A percentile compares a stretch with the other conserved stretches of the same genome.
Conservation (phyloP, 2,888 invertebrate species). For the Hylaea fasciaria region DNA sequence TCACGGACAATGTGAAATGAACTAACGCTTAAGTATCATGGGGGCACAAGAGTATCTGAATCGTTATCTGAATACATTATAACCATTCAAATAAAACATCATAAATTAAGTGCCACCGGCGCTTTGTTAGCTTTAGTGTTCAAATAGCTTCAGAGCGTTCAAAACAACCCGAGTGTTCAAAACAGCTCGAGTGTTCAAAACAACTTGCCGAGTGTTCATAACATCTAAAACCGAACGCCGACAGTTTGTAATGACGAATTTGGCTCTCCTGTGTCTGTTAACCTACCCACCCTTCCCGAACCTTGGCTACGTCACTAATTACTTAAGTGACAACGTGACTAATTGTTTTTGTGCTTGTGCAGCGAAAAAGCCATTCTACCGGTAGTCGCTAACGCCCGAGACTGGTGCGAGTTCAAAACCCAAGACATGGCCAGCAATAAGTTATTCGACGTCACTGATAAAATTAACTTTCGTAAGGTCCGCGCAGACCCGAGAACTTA, state of each 20-base stretch:
- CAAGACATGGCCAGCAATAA: slow-evolving; percentile 61
- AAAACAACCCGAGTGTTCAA: too few relatives aligned
- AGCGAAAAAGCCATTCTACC: slow-evolving; percentile 79
- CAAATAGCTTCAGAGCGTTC: too few relatives aligned
- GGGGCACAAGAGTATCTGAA: slow-evolving; percentile 8
- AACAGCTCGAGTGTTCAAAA: too few relatives aligned
- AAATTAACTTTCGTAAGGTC: slow-evolving; percentile 67
- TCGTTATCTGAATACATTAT: background rate
- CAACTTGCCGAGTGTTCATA: background rate
- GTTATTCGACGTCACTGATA: slow-evolving; percentile 66
- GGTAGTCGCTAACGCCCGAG: slow-evolving; percentile 78
- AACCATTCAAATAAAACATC: background rate
- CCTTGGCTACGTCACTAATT: slow-evolving; percentile 31
- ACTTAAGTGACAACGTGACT: slow-evolving; percentile 39
- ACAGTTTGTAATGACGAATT: slow-evolving; percentile 3
- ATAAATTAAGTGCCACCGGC: too few relatives aligned
- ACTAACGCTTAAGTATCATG: slow-evolving; percentile 18
- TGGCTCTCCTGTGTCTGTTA: slow-evolving; percentile 14
- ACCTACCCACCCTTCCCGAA: slow-evolving; percentile 22
- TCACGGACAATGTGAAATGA: slow-evolving; percentile 8
- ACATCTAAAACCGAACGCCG: background rate
- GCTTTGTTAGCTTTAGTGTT: too few relatives aligned
- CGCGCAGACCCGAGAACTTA: slow-evolving; percentile 59
- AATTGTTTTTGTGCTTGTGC: slow-evolving; percentile 72
- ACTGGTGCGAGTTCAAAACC: slow-evolving; percentile 72